phyloP scores from a whole-genome alignment of 2,888 invertebrate species.

The Argynnis bischoffii region DNA sequence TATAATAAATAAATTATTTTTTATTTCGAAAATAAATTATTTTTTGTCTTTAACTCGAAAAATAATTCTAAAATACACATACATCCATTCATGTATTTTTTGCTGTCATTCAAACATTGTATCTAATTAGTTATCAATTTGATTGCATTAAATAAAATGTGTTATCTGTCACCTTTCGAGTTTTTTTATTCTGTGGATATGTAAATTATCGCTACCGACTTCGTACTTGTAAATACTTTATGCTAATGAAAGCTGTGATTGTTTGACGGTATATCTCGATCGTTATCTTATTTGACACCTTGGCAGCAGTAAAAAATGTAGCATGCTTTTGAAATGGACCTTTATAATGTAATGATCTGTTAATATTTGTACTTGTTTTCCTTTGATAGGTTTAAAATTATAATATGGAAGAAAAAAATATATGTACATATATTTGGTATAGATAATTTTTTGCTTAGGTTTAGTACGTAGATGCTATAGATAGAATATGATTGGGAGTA shows the following conservation, averaged over 20 bases:
- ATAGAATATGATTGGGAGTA: too few relatives aligned
- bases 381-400: too few relatives aligned
- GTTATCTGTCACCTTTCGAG: slow-evolving; percentile 3
- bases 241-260: slow-evolving; percentile 21
- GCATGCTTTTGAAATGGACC: slow-evolving; percentile 3
- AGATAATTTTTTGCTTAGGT: too few relatives aligned
- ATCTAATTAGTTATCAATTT: slow-evolving; percentile 7
- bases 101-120: neutral
- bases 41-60: neutral
- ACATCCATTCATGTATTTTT: neutral
- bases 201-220: slow-evolving; percentile 41
- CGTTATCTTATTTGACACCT: slow-evolving; percentile 25
- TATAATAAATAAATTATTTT: too few relatives aligned
- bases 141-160: slow-evolving; percentile 2
- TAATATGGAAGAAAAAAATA: too few relatives aligned
- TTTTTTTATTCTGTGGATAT: slow-evolving; percentile 33
- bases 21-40: neutral
- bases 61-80: neutral
- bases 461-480: too few relatives aligned
- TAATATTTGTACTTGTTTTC: too few relatives aligned
- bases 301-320: slow-evolving; percentile 13
- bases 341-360: too few relatives aligned
- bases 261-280: slow-evolving; percentile 23
- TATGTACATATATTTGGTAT: too few relatives aligned
- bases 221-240: slow-evolving; percentile 11